Base-by-base conservation (phyloP, 2,113 vertebrate species). In the Sinosuthora webbiana region DNA sequence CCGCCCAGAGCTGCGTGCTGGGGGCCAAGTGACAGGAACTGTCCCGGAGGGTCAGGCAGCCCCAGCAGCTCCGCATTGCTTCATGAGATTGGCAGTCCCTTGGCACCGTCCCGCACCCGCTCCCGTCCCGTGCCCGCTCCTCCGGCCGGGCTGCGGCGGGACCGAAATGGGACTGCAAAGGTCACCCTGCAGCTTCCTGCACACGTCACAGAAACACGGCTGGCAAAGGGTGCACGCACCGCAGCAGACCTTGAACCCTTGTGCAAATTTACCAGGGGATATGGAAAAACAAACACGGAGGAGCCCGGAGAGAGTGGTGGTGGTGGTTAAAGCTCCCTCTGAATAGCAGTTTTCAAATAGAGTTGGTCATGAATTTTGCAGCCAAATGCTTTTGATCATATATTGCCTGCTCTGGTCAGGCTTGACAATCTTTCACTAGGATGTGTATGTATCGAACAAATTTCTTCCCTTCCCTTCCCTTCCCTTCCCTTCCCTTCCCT, bases 251-350 rank as follows among this genome's bases (percentile, higher is more conserved):
- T 94, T 93, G 85, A 94, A 86, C 86, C 50, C 95, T 83, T 93
- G 85, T 86, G 94, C 85, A 96, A 95, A 92, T 91, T 90, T 90
- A 85, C 90, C 88, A 24, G 79, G 67, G 82, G 18, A 76, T 59
- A 14, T 63, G 89, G 96, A 93, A 97, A 97, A 93, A 83, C 60
- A 92, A 97, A 97, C 88, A 90, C 4, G 1, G 78, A 56, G 79
- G 55, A 92, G 57, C 37, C 57, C 49, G 19, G 87, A 4, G 20
- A 67, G n/a, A 35, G 33, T 20, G 3, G 18, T 15, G 41, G 56
- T 19, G 25, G 53, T 59, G 75, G 49, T 39, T 78, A 67, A 57
- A 87, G 63, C 91, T 65, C 2, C 81, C 69, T 71, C 69, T 59
- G 69, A 86, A 76, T 8, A 63, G 71, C 75, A 70, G 79, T 47